These are phyloP conservation scores for Nipponia nippon DNA, from an alignment of 2,113 vertebrate genomes.

Conservation along the genomic window DNA sequence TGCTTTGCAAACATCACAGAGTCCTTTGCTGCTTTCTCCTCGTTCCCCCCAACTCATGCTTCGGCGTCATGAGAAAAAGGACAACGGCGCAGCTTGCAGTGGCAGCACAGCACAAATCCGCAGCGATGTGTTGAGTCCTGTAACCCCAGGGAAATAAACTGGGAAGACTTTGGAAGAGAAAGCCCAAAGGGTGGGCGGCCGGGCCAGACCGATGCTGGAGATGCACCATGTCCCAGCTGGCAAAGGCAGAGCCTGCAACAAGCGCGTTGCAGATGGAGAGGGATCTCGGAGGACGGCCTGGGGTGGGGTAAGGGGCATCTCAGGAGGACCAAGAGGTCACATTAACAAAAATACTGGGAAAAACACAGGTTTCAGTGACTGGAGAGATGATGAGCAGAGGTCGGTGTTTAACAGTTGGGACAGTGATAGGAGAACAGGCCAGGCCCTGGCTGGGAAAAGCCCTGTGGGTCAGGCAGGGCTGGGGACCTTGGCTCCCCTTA, in stretches of 20 bases:
- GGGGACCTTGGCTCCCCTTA: neutral
- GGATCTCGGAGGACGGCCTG: neutral
- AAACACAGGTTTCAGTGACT: neutral
- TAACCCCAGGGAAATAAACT: neutral
- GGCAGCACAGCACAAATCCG: neutral
- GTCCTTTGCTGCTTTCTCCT: neutral
- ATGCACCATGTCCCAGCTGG: accelerated
- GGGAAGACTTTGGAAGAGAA: neutral
- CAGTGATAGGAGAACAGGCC: neutral
- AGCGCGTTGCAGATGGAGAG: neutral
- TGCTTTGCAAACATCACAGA: neutral
- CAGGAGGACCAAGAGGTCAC: neutral
- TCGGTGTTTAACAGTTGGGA: neutral
- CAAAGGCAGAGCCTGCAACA: neutral
- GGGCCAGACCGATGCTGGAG: neutral
- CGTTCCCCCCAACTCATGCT: accelerated
- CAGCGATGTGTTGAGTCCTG: neutral
- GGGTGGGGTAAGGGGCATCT: neutral
- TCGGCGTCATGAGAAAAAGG: neutral
- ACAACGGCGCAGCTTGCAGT: neutral
- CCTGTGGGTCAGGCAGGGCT: neutral
- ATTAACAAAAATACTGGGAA: neutral
- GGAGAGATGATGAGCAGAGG: neutral
- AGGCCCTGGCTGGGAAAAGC: neutral
- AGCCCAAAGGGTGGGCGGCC: neutral